These are phyloP conservation scores for Xestia c-nigrum DNA, from an alignment of 2,888 invertebrate species.

Conservation along the genomic window DNA sequence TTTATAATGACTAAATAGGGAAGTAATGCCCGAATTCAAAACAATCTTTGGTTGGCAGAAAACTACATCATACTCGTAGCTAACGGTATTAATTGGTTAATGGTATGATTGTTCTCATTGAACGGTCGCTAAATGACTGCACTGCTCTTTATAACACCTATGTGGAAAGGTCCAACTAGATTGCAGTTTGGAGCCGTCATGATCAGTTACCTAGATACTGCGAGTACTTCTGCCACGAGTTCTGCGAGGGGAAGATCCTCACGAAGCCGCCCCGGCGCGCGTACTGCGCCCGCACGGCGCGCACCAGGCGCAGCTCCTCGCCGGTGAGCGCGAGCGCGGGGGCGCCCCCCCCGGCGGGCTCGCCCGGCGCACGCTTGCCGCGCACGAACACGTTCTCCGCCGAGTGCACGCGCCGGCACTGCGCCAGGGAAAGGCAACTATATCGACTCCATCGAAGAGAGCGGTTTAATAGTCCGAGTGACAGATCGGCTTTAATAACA, in stretches of 20 bases:
- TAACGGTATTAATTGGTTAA: too few relatives aligned
- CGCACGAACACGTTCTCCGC: constrained; percentile 92
- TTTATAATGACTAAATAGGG: too few relatives aligned
- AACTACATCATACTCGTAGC: too few relatives aligned
- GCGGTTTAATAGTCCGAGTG: too few relatives aligned
- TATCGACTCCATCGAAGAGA: not conserved
- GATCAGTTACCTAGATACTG: too few relatives aligned
- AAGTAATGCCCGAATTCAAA: too few relatives aligned
- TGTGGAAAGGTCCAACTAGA: not conserved
- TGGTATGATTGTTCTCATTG: not conserved
- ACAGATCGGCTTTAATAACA: too few relatives aligned
- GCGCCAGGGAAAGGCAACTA: constrained; percentile 28
- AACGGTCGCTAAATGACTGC: not conserved
- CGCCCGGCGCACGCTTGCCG: constrained; percentile 70
- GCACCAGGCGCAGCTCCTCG: constrained; percentile 95
- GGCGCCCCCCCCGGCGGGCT: constrained; percentile 78
- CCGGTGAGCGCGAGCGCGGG: constrained; percentile 89
- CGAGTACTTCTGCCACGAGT: constrained; percentile 96
- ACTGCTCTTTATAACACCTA: not conserved
- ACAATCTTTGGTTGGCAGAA: too few relatives aligned
- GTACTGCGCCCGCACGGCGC: constrained; percentile 94
- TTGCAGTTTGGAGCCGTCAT: not conserved
- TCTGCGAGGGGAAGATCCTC: constrained; percentile 96
- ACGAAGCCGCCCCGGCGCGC: constrained; percentile 96
- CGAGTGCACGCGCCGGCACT: constrained; percentile 94